These are phyloP conservation scores for Scomberomorus guttatus DNA, from an alignment of 2,797 vertebrate genomes.

Conservation along the genomic window DNA sequence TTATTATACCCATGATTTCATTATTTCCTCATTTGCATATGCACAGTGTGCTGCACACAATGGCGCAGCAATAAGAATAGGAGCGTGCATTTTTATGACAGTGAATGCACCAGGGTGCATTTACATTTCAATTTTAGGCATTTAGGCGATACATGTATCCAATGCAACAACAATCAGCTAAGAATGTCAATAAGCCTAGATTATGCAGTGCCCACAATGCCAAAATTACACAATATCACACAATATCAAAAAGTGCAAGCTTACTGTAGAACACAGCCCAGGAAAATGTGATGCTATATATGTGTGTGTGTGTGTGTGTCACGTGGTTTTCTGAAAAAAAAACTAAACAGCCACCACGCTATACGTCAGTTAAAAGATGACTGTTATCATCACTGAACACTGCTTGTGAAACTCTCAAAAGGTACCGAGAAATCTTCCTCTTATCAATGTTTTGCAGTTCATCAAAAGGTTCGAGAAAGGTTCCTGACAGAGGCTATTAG, in stretches of 20 bases:
- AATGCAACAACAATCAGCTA: conserved; percentile 13
- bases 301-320: neutral
- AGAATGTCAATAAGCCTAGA: conserved; percentile 30
- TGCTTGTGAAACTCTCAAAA: neutral
- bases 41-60: conserved; percentile 36
- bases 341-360: neutral
- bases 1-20: conserved; percentile 51
- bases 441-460: conserved; percentile 2
- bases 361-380: neutral
- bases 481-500: conserved; percentile 18
- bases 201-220: conserved; percentile 8
- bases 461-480: conserved; percentile 13
- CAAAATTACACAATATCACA: neutral
- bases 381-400: neutral
- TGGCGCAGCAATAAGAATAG: conserved; percentile 20
- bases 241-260: neutral
- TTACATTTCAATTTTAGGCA: conserved; percentile 46
- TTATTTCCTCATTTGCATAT: conserved; percentile 52
- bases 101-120: conserved; percentile 36
- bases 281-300: neutral
- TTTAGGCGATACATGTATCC: conserved; percentile 26
- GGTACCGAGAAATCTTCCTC: neutral
- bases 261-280: neutral
- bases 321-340: neutral
- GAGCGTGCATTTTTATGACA: conserved; percentile 23